phyloP scores from a whole-genome alignment of 2,797 vertebrate species.

The Euphonia xanthogaster region DNA sequence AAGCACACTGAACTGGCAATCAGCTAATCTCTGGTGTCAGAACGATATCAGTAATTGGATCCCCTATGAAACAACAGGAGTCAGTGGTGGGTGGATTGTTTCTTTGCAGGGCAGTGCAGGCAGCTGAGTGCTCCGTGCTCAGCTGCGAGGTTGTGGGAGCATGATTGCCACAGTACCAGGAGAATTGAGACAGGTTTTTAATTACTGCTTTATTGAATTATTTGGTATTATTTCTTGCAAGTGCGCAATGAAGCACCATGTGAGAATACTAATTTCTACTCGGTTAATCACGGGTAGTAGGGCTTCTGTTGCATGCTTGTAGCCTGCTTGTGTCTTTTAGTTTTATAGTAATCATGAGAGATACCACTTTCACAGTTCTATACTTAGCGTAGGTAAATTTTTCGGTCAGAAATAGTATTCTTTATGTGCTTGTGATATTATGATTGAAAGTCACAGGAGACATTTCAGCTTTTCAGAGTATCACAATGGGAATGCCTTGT shows the following conservation, averaged over 20 bases:
- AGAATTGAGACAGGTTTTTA: conserved; percentile 68
- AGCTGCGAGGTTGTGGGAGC: conserved; percentile 44
- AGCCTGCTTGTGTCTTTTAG: not conserved
- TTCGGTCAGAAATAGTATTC: not conserved
- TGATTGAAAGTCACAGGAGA: not conserved
- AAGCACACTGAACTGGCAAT: conserved; percentile 66
- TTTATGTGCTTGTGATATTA: not conserved
- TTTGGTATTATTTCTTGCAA: conserved; percentile 67
- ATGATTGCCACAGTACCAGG: conserved; percentile 48
- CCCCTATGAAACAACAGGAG: conserved; percentile 65
- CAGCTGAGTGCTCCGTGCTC: conserved; percentile 52
- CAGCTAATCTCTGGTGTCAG: conserved; percentile 66
- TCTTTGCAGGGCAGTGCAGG: not conserved
- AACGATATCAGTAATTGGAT: conserved; percentile 62
- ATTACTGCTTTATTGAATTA: conserved; percentile 69
- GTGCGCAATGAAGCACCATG: conserved; percentile 6
- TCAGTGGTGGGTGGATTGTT: conserved; percentile 55
- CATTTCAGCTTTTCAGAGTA: not conserved
- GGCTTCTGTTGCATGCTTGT: not conserved
- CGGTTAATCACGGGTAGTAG: conserved; percentile 15
- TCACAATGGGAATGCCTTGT: not conserved
- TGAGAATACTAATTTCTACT: conserved; percentile 65
- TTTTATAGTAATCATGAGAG: not conserved
- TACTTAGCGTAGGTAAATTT: not conserved
- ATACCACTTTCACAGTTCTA: not conserved